These are phyloP conservation scores for Anastrepha ludens DNA, from an alignment of 1,140 invertebrate genomes.

Conservation along the genomic window DNA sequence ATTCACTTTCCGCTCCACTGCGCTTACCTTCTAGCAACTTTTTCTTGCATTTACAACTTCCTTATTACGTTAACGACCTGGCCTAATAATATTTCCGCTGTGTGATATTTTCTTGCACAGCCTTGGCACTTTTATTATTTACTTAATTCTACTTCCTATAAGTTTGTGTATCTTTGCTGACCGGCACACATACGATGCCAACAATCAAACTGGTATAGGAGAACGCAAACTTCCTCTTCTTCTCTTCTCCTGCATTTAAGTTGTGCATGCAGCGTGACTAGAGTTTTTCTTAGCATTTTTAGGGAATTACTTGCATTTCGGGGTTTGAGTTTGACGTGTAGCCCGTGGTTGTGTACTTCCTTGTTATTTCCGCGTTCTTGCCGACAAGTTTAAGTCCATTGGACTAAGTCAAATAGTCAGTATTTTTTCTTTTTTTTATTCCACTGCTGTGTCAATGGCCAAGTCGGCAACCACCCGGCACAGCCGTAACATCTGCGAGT, in stretches of 20 bases:
- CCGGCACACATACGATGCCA: too few species aligned
- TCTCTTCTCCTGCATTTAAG: neutral
- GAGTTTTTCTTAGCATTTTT: conserved; percentile 2
- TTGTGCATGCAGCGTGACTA: conserved; percentile 29
- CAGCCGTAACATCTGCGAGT: conserved; percentile 32
- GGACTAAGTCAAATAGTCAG: conserved; percentile 22
- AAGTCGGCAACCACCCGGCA: conserved; percentile 31
- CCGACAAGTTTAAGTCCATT: neutral
- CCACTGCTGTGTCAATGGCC: conserved; percentile 22
- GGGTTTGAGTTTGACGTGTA: neutral
- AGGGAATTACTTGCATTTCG: conserved; percentile 38
- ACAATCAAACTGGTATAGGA: neutral
- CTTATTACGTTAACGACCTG: conserved; percentile 53
- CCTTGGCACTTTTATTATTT: neutral
- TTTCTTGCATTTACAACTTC: conserved; percentile 29
- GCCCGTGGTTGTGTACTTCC: neutral
- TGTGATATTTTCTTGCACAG: neutral
- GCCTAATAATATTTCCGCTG: conserved; percentile 53
- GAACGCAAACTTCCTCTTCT: neutral
- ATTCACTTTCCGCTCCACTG: neutral
- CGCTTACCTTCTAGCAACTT: neutral
- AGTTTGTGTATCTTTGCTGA: neutral
- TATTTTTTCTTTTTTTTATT: neutral
- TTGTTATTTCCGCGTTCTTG: conserved; percentile 47
- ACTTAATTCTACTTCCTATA: neutral